Evolutionary conservation across 2,797 vertebrate species (phyloP).

Genomic region (Xerus rutilus): DNA sequence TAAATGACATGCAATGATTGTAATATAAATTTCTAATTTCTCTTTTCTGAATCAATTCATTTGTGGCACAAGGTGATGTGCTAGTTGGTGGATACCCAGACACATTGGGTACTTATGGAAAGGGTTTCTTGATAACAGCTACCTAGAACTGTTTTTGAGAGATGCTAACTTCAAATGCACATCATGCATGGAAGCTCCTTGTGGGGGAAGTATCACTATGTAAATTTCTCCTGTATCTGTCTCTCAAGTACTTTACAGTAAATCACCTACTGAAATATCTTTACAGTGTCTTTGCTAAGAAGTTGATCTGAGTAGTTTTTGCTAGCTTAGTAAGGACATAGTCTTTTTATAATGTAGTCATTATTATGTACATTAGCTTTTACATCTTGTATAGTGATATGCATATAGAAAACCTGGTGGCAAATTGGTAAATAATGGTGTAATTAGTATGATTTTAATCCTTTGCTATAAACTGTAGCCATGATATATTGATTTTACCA

Average conservation of each 20-base stretch:
- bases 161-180: neutral
- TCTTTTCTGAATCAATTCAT: neutral
- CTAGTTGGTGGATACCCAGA: neutral
- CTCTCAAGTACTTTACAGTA: neutral
- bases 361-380: neutral
- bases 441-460: neutral
- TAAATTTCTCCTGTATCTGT: neutral
- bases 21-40: neutral
- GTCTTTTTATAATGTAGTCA: neutral
- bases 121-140: neutral
- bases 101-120: neutral
- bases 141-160: slow-evolving; percentile 30
- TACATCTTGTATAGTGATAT: neutral
- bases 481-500: neutral
- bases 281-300: neutral
- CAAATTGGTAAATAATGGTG: neutral
- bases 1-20: neutral
- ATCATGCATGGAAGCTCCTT: neutral
- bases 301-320: slow-evolving; percentile 48
- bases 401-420: neutral
- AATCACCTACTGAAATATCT: neutral
- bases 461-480: neutral
- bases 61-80: neutral
- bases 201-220: neutral
- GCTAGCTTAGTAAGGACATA: neutral